phyloP scores from a whole-genome alignment of 2,888 invertebrate genomes.

The Cephus rjabovi region DNA sequence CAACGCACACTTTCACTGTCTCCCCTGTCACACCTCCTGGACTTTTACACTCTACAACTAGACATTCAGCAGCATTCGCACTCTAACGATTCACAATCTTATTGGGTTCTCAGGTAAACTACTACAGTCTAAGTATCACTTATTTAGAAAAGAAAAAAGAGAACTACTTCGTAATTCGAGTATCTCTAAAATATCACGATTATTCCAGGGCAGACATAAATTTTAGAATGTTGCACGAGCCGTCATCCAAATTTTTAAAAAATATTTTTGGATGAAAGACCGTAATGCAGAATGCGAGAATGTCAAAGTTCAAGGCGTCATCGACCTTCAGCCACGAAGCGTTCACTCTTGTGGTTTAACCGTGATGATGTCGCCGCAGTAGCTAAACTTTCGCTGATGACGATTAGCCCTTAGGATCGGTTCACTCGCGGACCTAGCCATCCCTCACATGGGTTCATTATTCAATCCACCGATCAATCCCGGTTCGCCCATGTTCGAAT shows the following conservation, averaged over 20 bases:
- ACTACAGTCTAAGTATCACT: not conserved
- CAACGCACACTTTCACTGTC: not conserved
- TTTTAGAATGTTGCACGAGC: not conserved
- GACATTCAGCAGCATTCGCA: not conserved
- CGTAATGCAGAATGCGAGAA: not conserved
- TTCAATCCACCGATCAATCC: constrained; percentile 43
- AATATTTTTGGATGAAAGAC: not conserved
- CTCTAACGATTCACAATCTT: not conserved
- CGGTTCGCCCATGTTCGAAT: constrained; percentile 58
- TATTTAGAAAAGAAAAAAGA: not conserved
- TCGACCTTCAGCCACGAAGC: too few relatives aligned
- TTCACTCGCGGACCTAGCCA: constrained; percentile 53
- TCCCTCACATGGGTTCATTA: constrained; percentile 54
- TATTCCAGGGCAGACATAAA: not conserved
- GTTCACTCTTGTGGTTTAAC: not conserved
- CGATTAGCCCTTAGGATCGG: constrained; percentile 32
- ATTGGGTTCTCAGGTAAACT: not conserved
- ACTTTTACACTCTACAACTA: not conserved
- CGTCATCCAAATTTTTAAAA: not conserved
- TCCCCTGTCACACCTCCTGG: not conserved
- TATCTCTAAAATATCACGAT: not conserved
- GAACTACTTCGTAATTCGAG: not conserved
- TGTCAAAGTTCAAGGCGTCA: not conserved
- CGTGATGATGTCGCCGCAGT: not conserved
- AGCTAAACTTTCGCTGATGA: not conserved